Conservation (phyloP, 2,113 vertebrate species). For the Myrmecophaga tridactyla region DNA sequence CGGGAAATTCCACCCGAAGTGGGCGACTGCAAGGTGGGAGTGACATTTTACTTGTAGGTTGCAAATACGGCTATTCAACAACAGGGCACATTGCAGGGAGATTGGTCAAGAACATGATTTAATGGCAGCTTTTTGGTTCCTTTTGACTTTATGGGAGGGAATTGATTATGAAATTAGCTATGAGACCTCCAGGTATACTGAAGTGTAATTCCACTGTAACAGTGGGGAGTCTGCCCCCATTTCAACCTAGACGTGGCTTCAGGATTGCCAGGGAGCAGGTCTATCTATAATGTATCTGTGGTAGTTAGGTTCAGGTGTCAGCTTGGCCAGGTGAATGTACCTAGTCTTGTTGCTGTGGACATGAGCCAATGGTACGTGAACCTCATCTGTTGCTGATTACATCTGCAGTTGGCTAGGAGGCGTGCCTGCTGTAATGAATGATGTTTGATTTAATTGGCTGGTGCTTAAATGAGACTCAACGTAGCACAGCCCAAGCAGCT, state of each 20-base stretch:
- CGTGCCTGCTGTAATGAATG: too few relatives aligned
- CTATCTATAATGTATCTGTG: rapidly evolving
- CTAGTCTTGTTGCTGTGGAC: too few relatives aligned
- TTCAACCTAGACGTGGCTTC: not conserved
- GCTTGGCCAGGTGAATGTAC: too few relatives aligned
- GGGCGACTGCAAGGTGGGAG: rapidly evolving
- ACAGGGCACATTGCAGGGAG: rapidly evolving
- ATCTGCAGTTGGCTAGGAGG: too few relatives aligned
- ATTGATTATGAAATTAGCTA: rapidly evolving
- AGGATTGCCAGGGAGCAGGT: not conserved
- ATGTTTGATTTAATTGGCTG: too few relatives aligned
- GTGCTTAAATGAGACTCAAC: too few relatives aligned
- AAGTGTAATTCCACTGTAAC: not conserved
- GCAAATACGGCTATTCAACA: not conserved
- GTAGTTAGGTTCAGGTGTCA: too few relatives aligned
- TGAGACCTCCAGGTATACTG: rapidly evolving
- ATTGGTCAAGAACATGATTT: rapidly evolving
- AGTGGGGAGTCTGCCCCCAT: not conserved
- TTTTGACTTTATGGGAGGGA: not conserved
- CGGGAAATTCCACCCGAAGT: not conserved
- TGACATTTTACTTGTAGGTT: not conserved
- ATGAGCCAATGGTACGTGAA: too few relatives aligned
- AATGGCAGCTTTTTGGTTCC: not conserved
- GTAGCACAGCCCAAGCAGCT: too few relatives aligned
- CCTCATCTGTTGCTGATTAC: too few relatives aligned